Conservation (phyloP, 2,888 invertebrate species). For the Ectemnius lituratus region DNA sequence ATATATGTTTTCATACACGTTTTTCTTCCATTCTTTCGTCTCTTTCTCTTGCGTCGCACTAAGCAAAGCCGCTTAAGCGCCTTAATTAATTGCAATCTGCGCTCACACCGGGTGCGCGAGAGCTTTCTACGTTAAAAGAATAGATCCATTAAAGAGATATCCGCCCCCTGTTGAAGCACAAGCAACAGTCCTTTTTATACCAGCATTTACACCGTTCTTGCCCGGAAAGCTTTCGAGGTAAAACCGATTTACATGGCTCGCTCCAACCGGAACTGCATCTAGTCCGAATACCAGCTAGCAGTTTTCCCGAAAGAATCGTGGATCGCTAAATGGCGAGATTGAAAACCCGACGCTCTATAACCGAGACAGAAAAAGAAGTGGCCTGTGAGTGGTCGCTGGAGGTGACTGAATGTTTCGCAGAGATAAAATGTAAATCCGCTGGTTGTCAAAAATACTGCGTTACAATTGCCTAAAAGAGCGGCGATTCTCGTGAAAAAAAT, state of each 20-base stretch:
- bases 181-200: slow-evolving; percentile 10
- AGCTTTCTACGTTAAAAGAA: slow-evolving; percentile 35
- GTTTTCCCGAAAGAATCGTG: too few species aligned
- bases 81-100: slow-evolving; percentile 52
- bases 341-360: too few species aligned
- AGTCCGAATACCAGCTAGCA: too few species aligned
- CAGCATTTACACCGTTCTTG: background rate
- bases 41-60: slow-evolving; percentile 14
- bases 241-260: background rate
- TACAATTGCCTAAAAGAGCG: too few species aligned
- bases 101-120: slow-evolving; percentile 21
- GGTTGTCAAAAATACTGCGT: too few species aligned
- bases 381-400: too few species aligned
- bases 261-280: background rate
- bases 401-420: too few species aligned
- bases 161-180: slow-evolving; percentile 14
- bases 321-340: too few species aligned
- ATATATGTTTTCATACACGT: slow-evolving; percentile 12
- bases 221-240: background rate
- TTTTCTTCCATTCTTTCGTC: slow-evolving; percentile 13
- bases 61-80: slow-evolving; percentile 33
- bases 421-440: too few species aligned
- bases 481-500: too few species aligned
- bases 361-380: too few species aligned
- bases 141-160: slow-evolving; percentile 34